Base-by-base conservation (phyloP, 64 coral and sea anemone species). In the Dendrophyllia cribrosa region DNA sequence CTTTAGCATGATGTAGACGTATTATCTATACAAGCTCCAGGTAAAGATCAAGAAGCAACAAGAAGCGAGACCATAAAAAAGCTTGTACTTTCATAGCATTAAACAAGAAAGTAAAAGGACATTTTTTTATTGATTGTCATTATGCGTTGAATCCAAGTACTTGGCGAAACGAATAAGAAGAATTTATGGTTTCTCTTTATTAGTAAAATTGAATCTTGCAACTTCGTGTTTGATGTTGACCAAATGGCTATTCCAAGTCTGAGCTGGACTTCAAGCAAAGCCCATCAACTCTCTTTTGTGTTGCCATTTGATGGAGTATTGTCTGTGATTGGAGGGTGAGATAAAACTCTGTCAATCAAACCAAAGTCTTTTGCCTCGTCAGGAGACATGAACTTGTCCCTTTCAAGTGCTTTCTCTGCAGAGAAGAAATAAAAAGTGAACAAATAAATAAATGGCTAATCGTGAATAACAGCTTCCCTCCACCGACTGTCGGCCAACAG, bases 281-380 rank as follows among this genome's bases (percentile, higher is more conserved):
- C 8, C 23, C 12, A 60, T 51, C 4, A 84, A 51, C 61, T 67
- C 14, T 66, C 80, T 19, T 19, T 9, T 51, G 14, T 22, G 19
- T 68, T 44, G 51, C 64, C 80, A 67, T 17, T 67, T 49, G 61
- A 23, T 10, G 20, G 19, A 21, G 60, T 8, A 9, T 23, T 47
- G 19, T 90, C 78, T 23, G 68, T 89, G 1, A 50, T 43, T 17
- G 97, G 97, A 17, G 97, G 93, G 69, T 89, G 94, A 52, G 97
- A 92, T 26, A 99, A 85, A 23, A 99, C 97, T 65, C 95, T 86
- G 65, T 99, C 97, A 50, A 99, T 91, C 60, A 99, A 68, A 72
- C 97, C 97, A 99, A 99, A 99, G 45, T 91, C 91, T 79, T 93
- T 93, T 7, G 97, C 97, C 73, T 99, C 97, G 16, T 96, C 97